phyloP scores from a whole-genome alignment of 2,888 invertebrate species.

The Caenorhabditis wallacei region DNA sequence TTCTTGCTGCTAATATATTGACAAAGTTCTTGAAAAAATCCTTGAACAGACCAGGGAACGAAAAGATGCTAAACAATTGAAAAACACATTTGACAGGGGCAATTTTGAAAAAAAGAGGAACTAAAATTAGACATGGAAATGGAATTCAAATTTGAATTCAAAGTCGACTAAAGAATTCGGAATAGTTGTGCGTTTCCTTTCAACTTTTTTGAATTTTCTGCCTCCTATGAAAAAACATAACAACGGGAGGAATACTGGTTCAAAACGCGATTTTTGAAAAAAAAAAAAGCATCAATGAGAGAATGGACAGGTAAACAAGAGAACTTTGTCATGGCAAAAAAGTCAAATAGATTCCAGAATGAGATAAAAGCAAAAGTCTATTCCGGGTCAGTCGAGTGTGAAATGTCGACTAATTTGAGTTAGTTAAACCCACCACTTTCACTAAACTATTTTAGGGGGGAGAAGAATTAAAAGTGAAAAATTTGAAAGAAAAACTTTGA shows the following conservation, averaged over 20 bases:
- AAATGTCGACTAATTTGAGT: slow-evolving; percentile 56
- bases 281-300: background rate
- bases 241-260: slow-evolving; percentile 37
- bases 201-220: background rate
- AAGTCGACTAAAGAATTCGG: background rate
- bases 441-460: slow-evolving; percentile 7
- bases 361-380: slow-evolving; percentile 47
- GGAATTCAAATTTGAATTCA: background rate
- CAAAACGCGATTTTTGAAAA: slow-evolving; percentile 1
- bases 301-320: slow-evolving; percentile 19
- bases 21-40: slow-evolving; percentile 62
- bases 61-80: slow-evolving; percentile 5
- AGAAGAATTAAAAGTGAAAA: background rate
- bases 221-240: slow-evolving; percentile 3
- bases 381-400: slow-evolving; percentile 60
- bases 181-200: slow-evolving; percentile 7
- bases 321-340: slow-evolving; percentile 20
- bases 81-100: slow-evolving; percentile 22
- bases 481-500: slow-evolving; percentile 5
- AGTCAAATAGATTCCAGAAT: slow-evolving; percentile 42
- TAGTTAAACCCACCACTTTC: slow-evolving; percentile 43
- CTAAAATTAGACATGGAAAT: slow-evolving; percentile 5
- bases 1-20: slow-evolving; percentile 58
- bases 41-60: slow-evolving; percentile 55
- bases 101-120: background rate